Evolutionary conservation across 2,113 vertebrate species (phyloP), one percentile per base, ranked within the genome.

Genomic region (Spermophilus dauricus): DNA sequence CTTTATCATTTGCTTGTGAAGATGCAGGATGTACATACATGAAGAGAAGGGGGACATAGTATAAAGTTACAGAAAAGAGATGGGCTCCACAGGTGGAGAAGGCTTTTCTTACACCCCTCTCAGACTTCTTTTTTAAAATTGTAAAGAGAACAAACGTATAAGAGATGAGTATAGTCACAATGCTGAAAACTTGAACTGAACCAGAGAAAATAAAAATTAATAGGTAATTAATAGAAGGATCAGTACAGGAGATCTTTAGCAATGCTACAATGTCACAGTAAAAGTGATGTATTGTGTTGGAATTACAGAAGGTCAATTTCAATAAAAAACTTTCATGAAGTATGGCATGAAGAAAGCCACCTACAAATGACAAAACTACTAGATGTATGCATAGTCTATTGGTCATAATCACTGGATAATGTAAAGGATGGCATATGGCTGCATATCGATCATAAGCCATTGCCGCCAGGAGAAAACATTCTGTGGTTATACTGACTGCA

Each of bases 401-500:
- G 65, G 95, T 98, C 95, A 98, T 95, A 58, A 97, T 88, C 5
- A 83, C 6, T 45, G 97, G 78, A 58, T 98, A 98, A 89, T 81
- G 94, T 53, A 98, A 91, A 17, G 97, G 96, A 5, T 96, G 94
- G 76, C 98, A 98, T 75, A 98, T 97, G 37, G 97, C 96, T 63
- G 96, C 95, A 48, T 98, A 98, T 7, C 85, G 63, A 61, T 98
- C 97, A 94, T 96, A 98, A 0, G 96, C 96, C 97, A 98, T 97
- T 90, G 63, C 37, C 56, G 96, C 94, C 76, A 98, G 51, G 5
- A 98, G 80, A 48, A 97, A 97, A 56, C 96, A 98, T 92, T 98
- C 92, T 58, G 95, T 96, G 32, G 89, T 97, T 56, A 48, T 91
- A n/a, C 88, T 45, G 17, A 91, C 9, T 53, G 7, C 42, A 88